These are phyloP conservation scores for Clarias magur DNA, from an alignment of 2,113 vertebrate genomes.

Conservation along the genomic window DNA sequence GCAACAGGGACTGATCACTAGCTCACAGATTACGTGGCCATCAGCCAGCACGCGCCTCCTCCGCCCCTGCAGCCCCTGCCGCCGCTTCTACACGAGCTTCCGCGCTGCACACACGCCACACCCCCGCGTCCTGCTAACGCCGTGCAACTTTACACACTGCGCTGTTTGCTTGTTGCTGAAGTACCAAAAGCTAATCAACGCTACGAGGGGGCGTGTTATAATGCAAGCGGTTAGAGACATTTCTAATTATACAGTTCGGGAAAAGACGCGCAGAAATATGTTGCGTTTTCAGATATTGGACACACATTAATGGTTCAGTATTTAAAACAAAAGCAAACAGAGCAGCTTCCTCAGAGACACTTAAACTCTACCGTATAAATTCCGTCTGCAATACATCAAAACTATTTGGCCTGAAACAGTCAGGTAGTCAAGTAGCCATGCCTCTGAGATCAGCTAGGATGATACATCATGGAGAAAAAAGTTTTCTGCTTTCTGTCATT, in stretches of 20 bases:
- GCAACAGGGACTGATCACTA: slow-evolving; percentile 34
- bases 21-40: slow-evolving; percentile 50
- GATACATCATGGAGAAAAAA: neutral
- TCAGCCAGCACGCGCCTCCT: slow-evolving; percentile 33
- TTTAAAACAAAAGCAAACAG: neutral
- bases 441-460: neutral
- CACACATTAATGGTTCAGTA: neutral
- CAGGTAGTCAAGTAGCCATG: neutral
- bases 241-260: slow-evolving; percentile 40
- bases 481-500: neutral
- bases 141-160: slow-evolving; percentile 39
- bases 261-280: slow-evolving; percentile 8
- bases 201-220: slow-evolving; percentile 38
- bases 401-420: neutral
- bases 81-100: slow-evolving; percentile 25
- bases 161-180: slow-evolving; percentile 45
- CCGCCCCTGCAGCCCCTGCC: slow-evolving; percentile 8
- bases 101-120: slow-evolving; percentile 31
- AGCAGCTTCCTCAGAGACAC: neutral
- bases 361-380: neutral
- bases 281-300: neutral
- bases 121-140: slow-evolving; percentile 14
- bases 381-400: neutral
- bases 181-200: slow-evolving; percentile 53
- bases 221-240: slow-evolving; percentile 39